phyloP scores from a whole-genome alignment of 2,888 invertebrate species.

The Xanthorhoe designata region DNA sequence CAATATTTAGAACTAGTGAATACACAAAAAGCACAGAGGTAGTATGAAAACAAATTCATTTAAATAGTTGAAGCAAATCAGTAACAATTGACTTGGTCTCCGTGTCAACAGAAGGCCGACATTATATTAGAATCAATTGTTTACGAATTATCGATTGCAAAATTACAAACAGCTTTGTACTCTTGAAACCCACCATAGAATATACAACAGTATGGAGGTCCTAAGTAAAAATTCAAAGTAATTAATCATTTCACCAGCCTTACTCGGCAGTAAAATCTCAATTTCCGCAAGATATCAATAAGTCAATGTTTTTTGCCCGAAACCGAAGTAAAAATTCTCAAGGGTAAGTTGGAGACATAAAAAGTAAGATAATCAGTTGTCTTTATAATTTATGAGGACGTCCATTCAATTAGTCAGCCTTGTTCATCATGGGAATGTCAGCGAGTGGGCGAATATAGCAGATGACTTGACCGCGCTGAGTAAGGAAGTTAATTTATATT shows the following conservation, averaged over 20 bases:
- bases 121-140: conserved; percentile 53
- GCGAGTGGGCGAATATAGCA: conserved; percentile 27
- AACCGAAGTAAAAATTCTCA: conserved; percentile 39
- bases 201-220: conserved; percentile 10
- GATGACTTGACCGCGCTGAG: conserved; percentile 20
- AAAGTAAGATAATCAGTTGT: conserved; percentile 39
- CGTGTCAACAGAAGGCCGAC: conserved; percentile 49
- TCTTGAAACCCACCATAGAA: not conserved
- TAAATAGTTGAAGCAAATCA: conserved; percentile 20
- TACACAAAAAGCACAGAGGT: not conserved
- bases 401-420: conserved; percentile 52
- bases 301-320: conserved; percentile 19
- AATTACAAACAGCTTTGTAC: conserved; percentile 38
- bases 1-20: not conserved
- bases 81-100: conserved; percentile 10
- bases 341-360: conserved; percentile 34
- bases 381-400: conserved; percentile 46
- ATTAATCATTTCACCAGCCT: conserved; percentile 34
- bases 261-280: conserved; percentile 29
- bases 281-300: conserved; percentile 20
- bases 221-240: conserved; percentile 19
- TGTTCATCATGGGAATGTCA: conserved; percentile 51
- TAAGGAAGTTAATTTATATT: conserved; percentile 31
- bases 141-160: conserved; percentile 48
- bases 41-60: conserved; percentile 9